Percentiles rank a stretch among this genome's conserved stretches.
These are phyloP conservation scores for Dasyprocta punctata DNA, from an alignment of 2,113 vertebrate species.

Conservation along the genomic window DNA sequence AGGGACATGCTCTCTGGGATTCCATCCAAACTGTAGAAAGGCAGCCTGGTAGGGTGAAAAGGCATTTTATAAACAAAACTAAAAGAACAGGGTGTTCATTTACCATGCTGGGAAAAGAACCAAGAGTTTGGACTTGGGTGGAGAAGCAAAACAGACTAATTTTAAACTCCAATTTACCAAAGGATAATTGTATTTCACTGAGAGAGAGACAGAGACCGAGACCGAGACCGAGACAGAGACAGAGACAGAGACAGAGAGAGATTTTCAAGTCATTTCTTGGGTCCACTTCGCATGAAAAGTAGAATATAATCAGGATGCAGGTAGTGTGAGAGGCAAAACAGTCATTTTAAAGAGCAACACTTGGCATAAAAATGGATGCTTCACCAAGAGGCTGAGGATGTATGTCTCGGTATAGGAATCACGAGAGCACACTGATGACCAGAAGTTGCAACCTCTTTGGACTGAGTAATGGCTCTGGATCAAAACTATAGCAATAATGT, in stretches of 20 bases:
- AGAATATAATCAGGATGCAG: not conserved
- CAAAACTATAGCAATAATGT: not conserved
- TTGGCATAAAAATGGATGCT: not conserved
- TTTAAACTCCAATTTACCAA: not conserved
- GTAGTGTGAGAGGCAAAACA: not conserved
- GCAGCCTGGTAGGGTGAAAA: not conserved
- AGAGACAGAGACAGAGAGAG: not conserved
- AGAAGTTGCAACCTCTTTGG: not conserved
- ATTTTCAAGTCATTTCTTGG: conserved; percentile 30
- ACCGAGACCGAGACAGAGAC: too few species aligned
- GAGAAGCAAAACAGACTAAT: conserved; percentile 28
- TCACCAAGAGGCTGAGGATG: not conserved
- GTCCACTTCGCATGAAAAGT: not conserved
- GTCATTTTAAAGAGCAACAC: conserved; percentile 7
- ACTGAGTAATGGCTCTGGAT: not conserved
- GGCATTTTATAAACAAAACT: conserved; percentile 64
- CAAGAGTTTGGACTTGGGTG: not conserved
- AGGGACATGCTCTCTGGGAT: conserved; percentile 27
- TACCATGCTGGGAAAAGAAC: conserved; percentile 24
- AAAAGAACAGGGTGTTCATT: conserved; percentile 45
- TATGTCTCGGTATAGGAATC: not conserved
- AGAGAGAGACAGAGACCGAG: not conserved
- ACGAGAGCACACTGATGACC: not conserved
- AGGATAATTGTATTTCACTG: not conserved
- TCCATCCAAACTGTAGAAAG: conserved; percentile 54